Conservation (phyloP, 2,888 invertebrate genomes). For the Scaptomyza tumidula region DNA sequence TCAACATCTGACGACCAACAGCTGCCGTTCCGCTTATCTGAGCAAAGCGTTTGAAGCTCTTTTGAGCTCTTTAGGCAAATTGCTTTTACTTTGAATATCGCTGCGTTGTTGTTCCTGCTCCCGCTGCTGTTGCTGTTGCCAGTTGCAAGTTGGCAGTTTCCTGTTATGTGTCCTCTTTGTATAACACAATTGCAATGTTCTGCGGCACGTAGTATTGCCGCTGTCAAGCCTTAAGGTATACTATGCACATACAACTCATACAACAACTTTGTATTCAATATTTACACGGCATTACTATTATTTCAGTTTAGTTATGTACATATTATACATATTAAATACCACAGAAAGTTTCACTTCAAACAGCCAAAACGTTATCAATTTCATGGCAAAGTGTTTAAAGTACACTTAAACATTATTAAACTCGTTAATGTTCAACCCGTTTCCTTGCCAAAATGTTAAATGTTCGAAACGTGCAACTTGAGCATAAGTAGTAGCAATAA, state of each 20-base stretch:
- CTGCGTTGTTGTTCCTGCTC: conserved; percentile 6
- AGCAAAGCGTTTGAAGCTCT: conserved; percentile 62
- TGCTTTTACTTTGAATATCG: conserved; percentile 61
- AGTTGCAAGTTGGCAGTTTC: neutral
- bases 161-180: conserved; percentile 23
- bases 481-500: conserved; percentile 13
- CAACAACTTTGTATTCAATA: conserved; percentile 25
- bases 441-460: conserved; percentile 1
- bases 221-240: neutral
- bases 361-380: neutral
- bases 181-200: conserved; percentile 26
- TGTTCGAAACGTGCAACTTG: neutral
- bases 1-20: conserved; percentile 42
- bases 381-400: neutral
- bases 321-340: neutral
- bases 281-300: conserved; percentile 1
- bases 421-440: neutral
- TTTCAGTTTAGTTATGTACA: neutral
- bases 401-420: neutral
- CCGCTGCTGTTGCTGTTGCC: neutral
- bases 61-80: conserved; percentile 66
- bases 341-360: neutral
- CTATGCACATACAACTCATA: conserved; percentile 2
- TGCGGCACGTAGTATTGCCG: neutral
- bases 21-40: conserved; percentile 68